Base-by-base conservation (phyloP, 2,797 vertebrate species). In the Potorous gilbertii region DNA sequence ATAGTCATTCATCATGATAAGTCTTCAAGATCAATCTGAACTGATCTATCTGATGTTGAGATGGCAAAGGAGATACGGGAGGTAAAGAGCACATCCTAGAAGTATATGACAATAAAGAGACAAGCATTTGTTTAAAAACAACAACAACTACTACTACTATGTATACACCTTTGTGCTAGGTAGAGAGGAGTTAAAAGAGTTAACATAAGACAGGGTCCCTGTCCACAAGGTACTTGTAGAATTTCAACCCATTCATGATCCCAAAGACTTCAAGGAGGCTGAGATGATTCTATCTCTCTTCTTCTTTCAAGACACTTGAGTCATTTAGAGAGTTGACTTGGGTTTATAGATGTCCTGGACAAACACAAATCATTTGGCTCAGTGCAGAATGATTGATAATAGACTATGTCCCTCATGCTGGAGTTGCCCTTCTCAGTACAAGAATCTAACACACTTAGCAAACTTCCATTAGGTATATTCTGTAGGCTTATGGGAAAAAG, bases 1-100 rank as follows among this genome's bases (percentile, higher is more conserved):
- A 93, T 90, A 21, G 90, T 95, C 59, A 50, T 96, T 90, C 40
- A 52, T 66, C 91, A 62, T 91, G 92, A 94, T 66, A 95, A 94
- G 93, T 95, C 62, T 90, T 96, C 90, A 96, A 97, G 92, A 91
- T 96, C 93, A 55, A 21, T 5, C 2, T 94, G 92, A 93, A 40
- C 81, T 50, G 56, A 46, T 81, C 9, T 46, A 9, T 21, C 40
- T 81, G 8, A 46, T 81, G 21, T 81, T 46, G 21, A 81, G 40
- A 81, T 81, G 40, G 40, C 18, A 81, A 81, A 46, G 40, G 74
- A 46, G 40, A 16, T 81, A 21, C 46, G 21, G 21, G 2, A 81
- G 3, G 40, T 27, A 46, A 81, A 81, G 74, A 8, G 18, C 0
- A 46, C 11, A 81, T 46, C 74, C 40, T 81, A 11, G 21, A 81